Conservation (phyloP, 2,797 vertebrate species). For the Taenioides sp. region DNA sequence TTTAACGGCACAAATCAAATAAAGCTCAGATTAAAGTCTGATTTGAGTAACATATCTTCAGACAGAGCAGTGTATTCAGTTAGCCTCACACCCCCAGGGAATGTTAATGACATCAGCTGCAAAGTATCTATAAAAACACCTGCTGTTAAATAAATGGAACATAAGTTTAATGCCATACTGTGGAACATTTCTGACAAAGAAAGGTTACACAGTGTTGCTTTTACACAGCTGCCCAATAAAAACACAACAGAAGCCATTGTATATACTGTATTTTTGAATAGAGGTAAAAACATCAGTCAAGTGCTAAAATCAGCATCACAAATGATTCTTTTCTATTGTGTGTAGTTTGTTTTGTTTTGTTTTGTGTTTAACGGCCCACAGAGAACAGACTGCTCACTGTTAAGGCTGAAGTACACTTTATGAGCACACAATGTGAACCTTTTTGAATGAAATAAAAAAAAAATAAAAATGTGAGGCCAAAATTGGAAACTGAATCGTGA, state of each 20-base stretch:
- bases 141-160: no score
- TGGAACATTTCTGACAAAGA: background rate
- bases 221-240: background rate
- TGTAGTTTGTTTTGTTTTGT: background rate
- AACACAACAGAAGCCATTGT: background rate
- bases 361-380: background rate
- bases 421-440: background rate
- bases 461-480: no score
- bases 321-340: background rate
- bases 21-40: no score
- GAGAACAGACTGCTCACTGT: background rate
- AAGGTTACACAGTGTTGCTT: background rate
- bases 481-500: no score
- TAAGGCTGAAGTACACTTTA: background rate
- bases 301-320: background rate
- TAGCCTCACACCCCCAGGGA: no score
- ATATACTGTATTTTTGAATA: background rate
- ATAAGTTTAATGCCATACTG: background rate
- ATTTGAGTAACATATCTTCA: no score
- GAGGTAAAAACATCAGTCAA: background rate
- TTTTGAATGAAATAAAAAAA: no score
- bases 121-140: no score
- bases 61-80: no score
- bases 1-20: no score
- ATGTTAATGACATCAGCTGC: no score